Percentiles rank a stretch among this genome's conserved stretches.
Evolutionary conservation across 1,140 invertebrate genomes (phyloP).

Genomic region (Drosophila rhopaloa): DNA sequence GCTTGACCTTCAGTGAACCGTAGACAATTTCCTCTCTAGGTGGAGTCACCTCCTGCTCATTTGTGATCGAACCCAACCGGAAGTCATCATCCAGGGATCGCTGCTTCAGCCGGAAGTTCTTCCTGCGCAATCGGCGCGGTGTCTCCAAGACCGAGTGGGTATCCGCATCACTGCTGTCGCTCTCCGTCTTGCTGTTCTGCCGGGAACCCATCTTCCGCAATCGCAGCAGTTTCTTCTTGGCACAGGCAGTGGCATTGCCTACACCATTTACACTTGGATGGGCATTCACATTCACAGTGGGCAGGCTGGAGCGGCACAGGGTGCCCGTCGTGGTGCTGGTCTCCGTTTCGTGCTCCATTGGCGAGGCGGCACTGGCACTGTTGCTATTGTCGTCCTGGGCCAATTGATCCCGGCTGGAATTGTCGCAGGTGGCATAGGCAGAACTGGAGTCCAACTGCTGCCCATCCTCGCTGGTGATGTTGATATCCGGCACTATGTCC

Average conservation of each 20-base stretch:
- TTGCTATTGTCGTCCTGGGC: slow-evolving; percentile 64
- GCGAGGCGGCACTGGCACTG: slow-evolving; percentile 67
- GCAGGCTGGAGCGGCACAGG: slow-evolving; percentile 45
- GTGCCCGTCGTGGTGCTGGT: slow-evolving; percentile 69
- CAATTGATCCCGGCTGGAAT: slow-evolving; percentile 56
- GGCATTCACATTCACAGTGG: slow-evolving; percentile 2
- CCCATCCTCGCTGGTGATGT: slow-evolving; percentile 75
- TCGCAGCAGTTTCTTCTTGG: slow-evolving; percentile 78
- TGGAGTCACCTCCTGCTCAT: slow-evolving; percentile 12
- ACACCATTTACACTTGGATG: slow-evolving; percentile 22
- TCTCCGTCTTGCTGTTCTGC: slow-evolving; percentile 84
- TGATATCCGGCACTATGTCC: slow-evolving; percentile 80
- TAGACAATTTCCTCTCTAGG: slow-evolving; percentile 65
- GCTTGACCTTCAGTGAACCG: slow-evolving; percentile 73
- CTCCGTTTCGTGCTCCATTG: slow-evolving; percentile 71
- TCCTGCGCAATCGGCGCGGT: slow-evolving; percentile 74
- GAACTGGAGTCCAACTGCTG: slow-evolving; percentile 63
- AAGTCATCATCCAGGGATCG: slow-evolving; percentile 77
- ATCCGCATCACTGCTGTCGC: slow-evolving; percentile 84
- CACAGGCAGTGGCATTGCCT: slow-evolving; percentile 17
- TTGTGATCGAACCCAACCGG: slow-evolving; percentile 42
- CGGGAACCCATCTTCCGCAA: slow-evolving; percentile 83
- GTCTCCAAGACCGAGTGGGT: slow-evolving; percentile 84
- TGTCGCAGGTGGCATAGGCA: slow-evolving; percentile 54
- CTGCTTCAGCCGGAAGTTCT: slow-evolving; percentile 80